Conservation (phyloP, 2,113 vertebrate genomes). For the Eptesicus fuscus region DNA sequence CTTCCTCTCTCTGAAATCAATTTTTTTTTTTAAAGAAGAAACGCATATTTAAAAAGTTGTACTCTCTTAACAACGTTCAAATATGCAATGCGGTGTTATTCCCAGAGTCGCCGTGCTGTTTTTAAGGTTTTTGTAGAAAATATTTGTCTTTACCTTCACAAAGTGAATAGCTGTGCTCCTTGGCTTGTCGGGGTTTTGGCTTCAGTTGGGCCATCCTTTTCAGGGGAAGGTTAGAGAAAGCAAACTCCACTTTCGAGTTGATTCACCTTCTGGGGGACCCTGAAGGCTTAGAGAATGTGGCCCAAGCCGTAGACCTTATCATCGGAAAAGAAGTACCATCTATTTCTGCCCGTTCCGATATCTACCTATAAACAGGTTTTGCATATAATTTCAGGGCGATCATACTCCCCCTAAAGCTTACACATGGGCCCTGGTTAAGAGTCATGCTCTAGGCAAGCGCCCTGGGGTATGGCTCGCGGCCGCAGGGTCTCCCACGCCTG, state of each 20-base stretch:
- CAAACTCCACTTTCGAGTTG: not conserved
- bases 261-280: not conserved
- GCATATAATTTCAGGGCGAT: not conserved
- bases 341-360: not conserved
- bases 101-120: not conserved
- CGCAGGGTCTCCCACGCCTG: not conserved
- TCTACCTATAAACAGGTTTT: not conserved
- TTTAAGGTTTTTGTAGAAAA: not conserved
- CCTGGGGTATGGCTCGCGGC: rapidly evolving
- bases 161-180: not conserved
- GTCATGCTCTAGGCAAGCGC: not conserved
- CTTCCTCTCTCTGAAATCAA: too few species aligned
- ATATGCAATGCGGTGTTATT: not conserved
- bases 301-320: not conserved
- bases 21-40: too few species aligned
- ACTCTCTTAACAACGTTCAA: not conserved
- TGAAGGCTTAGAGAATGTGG: not conserved
- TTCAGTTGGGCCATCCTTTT: not conserved
- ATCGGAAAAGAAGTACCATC: rapidly evolving
- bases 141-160: not conserved
- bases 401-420: not conserved
- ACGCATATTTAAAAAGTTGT: not conserved
- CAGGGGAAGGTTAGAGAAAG: not conserved
- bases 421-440: not conserved
- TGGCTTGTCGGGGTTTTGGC: not conserved